Base-by-base conservation (phyloP, 2,888 invertebrate species). In the Argyresthia goedartella region DNA sequence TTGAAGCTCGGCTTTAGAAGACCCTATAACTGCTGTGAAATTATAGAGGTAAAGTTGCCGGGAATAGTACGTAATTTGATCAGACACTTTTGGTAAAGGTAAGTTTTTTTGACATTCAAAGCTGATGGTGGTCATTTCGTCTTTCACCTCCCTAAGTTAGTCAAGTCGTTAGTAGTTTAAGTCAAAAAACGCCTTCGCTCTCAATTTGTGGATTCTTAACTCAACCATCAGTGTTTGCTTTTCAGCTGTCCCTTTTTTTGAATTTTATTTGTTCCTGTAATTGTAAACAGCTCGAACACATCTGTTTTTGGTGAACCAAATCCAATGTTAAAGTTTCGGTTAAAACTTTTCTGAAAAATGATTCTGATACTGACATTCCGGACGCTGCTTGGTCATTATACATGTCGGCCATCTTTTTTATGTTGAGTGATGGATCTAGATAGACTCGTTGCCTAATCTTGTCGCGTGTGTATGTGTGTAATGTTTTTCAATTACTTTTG, bases 281-380 rank as follows among this genome's bases (percentile, higher is more conserved):
- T 53, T 58, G 49, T 14, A 53, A 48, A 36, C 56, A 58, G n/a
- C 49, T 51, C 15, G 57, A 57, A 45, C 59, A 57, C 53, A 43
- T 59, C 59, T 34, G 42, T 54, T 42, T 54, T 33, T 8, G 59
- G 59, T 16, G 50, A 49, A 35, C 54, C 56, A 44, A 59, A 59
- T 25, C 56, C 57, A 35, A 59, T 53, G 47, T 57, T 56, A 52
- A 52, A 57, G 10, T 25, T 15, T 8, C 33, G 11, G 33, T 55
- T 55, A 49, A 59, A 45, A 57, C 51, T 52, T 53, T 54, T 49
- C 54, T 13, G 44, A 58, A 58, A 53, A 46, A 56, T 15, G 48
- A 34, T 34, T 50, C 36, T 39, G 9, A 11, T 39, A 39, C 39
- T 39, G 9, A 9, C 45, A 53, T 36, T n/a, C 43, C 54, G 1